These are phyloP conservation scores for Hyposoter didymator DNA, from an alignment of 2,888 invertebrate species.

Conservation along the genomic window DNA sequence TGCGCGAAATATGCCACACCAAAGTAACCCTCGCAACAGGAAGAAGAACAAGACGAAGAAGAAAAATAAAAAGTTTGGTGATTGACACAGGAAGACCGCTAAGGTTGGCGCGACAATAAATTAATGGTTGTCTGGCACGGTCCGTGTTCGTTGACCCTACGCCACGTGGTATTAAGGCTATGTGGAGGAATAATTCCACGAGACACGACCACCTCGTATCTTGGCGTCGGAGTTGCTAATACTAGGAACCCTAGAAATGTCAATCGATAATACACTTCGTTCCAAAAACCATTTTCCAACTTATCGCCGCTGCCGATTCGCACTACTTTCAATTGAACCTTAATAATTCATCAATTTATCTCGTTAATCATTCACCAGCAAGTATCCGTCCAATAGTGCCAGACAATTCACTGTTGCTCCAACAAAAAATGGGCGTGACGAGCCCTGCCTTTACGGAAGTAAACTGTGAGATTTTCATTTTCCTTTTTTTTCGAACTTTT, in stretches of 20 bases:
- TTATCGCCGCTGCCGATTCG: not conserved
- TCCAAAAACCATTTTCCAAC: not conserved
- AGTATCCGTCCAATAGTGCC: not conserved
- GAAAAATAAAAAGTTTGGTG: slow-evolving; percentile 35
- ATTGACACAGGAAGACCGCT: slow-evolving; percentile 48
- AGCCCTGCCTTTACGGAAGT: not conserved
- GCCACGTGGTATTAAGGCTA: slow-evolving; percentile 67
- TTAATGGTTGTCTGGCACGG: slow-evolving; percentile 64
- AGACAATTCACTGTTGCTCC: not conserved
- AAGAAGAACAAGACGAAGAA: not conserved
- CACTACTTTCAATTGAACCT: not conserved
- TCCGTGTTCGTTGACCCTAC: slow-evolving; percentile 73
- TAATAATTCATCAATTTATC: not conserved
- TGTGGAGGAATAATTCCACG: slow-evolving; percentile 72
- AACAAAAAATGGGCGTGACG: not conserved
- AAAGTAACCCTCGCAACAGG: not conserved
- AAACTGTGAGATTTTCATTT: no score
- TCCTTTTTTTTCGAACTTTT: no score
- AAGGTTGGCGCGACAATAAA: slow-evolving; percentile 67
- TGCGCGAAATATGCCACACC: not conserved
- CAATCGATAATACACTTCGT: slow-evolving; percentile 70
- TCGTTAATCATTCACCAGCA: not conserved
- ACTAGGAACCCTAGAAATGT: slow-evolving; percentile 72
- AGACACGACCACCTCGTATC: slow-evolving; percentile 69
- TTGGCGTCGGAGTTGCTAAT: slow-evolving; percentile 51